Evolutionary conservation across 2,888 invertebrate species (phyloP), one percentile per base, ranked within the genome.

Genomic region (Carcina quercana): DNA sequence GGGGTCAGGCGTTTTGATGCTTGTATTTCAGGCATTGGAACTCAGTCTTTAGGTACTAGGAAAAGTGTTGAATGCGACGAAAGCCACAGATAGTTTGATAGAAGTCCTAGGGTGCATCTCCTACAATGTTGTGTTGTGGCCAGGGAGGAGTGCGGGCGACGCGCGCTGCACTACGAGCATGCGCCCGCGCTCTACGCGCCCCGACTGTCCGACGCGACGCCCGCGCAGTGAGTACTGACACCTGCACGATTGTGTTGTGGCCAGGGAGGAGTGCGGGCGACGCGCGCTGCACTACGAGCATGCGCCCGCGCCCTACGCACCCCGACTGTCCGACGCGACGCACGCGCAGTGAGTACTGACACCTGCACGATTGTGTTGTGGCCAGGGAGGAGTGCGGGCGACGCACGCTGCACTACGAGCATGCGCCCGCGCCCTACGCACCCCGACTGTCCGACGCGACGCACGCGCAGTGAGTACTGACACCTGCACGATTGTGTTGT

Each of bases 281-380:
- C n/a, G n/a, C 15, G 27, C 15, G 27, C 27, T 17, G 6, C 15
- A 11, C 52, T 4, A 37, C 43, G 8, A 40, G 13, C 25, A 41
- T 25, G 35, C 42, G 26, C 31, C 36, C 35, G 5, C 25, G 10
- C 27, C 11, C n/a, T 11, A 2, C 11, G 24, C 24, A 11, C 24
- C n/a, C 24, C 1, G 11, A 11, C 24, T 11, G 24, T 27, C 27
- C 32, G 32, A 15, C 12, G 14, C 30, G 20, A 3, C 37, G 30
- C 30, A 59, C 10, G 30, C 55, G 3, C 50, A 49, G 64, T 64
- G 10, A 60, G 63, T 58, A 20, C 3, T 19, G n/a, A 19, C 17
- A 17, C 17, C 4, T 17, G 4, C 4, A 17, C 7, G 4, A 17
- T 5, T 17, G 7, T 17, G n/a, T n/a, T n/a, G n/a, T n/a, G n/a